Evolutionary conservation across 2,888 invertebrate species (phyloP), one percentile per base, ranked within the genome.

Genomic region (Drosophila kokeensis): DNA sequence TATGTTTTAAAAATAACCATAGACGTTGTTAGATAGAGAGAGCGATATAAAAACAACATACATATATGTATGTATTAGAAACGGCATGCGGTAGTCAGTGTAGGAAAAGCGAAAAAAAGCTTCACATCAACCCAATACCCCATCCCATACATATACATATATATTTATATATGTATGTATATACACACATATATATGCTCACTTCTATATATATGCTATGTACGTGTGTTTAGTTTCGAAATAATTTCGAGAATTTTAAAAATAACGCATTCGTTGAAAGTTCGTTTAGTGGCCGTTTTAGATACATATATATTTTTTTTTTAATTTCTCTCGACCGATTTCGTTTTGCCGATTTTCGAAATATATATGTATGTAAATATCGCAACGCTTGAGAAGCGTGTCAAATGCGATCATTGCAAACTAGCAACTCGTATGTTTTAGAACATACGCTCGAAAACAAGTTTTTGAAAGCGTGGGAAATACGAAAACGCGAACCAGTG

Each of bases 391-490:
- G 54, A 74, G 70, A 72, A 83, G 86, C 85, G 83, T 78, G 78
- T 79, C 78, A 79, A 83, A 90, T 87, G 78, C 73, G 83, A 84
- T 93, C 93, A 93, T 92, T 93, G 92, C 92, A 90, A 91, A 93
- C 88, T 91, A 86, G 92, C 92, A 92, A 91, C 91, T 93, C 91
- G 92, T 90, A 82, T 89, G 89, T 91, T 89, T 86, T 90, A 90
- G 90, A 90, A 78, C 83, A 78, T 50, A 45, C 48, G 40, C n/a
- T 49, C 62, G 68, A 68, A 68, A 36, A 24, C 24, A 57, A 74
- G 55, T 66, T 74, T 79, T 62, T 10, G 61, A 53, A 70, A 58
- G 45, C 66, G 79, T 77, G 73, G 59, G 36, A 68, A 75, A 24
- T 60, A 63, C 73, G 66, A 55, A 55, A 62, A 48, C n/a, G 18